These are phyloP conservation scores for Pangasius macronema DNA, from an alignment of 2,797 vertebrate species.

Conservation along the genomic window DNA sequence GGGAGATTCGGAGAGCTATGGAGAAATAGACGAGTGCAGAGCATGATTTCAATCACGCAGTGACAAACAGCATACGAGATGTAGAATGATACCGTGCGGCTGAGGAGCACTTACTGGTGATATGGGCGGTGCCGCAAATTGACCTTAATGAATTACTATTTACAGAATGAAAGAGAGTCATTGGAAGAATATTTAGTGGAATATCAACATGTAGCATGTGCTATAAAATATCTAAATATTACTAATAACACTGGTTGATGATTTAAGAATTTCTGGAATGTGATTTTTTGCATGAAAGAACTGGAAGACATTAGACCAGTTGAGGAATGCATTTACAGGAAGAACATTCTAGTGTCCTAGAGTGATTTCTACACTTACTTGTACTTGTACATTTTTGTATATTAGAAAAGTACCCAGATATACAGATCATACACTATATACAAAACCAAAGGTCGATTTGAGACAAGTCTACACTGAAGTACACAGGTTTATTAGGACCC, in stretches of 20 bases:
- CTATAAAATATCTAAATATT: not conserved
- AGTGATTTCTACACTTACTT: not conserved
- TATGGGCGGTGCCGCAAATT: not conserved
- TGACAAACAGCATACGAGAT: conserved; percentile 21
- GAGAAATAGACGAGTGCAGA: conserved; percentile 7
- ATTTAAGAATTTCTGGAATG: not conserved
- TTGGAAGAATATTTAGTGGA: not conserved
- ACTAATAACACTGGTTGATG: not conserved
- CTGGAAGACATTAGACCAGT: not conserved
- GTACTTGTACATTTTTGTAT: not conserved
- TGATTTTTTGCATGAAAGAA: not conserved
- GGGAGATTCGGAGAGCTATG: conserved; percentile 55
- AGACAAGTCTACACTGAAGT: not conserved
- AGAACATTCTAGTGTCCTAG: not conserved
- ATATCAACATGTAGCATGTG: not conserved
- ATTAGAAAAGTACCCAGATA: not conserved
- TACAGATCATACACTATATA: not conserved
- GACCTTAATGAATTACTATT: conserved; percentile 20
- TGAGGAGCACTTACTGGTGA: not conserved
- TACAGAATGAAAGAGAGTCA: not conserved
- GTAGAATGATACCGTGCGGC: not conserved
- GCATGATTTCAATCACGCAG: conserved; percentile 24
- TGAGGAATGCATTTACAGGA: not conserved
- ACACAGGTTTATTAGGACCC: not conserved
- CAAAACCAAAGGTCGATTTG: not conserved